Base-by-base conservation (phyloP, 2,797 vertebrate species). In the Gymnopithys bicolor region DNA sequence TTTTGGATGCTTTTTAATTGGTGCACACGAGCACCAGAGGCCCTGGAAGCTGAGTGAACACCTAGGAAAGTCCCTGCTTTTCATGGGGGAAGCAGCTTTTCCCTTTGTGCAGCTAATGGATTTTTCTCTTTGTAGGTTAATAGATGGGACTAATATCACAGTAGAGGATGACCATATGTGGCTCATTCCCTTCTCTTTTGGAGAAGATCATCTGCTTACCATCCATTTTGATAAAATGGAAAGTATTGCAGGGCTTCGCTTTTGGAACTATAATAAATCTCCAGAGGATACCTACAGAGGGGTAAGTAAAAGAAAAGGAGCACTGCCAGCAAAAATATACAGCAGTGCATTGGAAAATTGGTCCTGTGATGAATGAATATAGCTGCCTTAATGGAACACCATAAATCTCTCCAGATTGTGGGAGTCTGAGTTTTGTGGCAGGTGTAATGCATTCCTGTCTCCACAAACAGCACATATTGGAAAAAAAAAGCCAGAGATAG, bases 211-310 rank as follows among this genome's bases (percentile, higher is more conserved):
- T 97, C 97, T 98, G 63, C 95, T 99, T 89, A 98, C 94, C 21
- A 96, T 99, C 90, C 95, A 89, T 88, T 99, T 99, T 93, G 96
- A 94, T 96, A 97, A 98, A 91, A 84, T 93, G 10, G 98, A 99
- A 77, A 98, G 97, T 69, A 97, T 99, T 39, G 97, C 98, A 3
- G 99, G 99, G 64, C 98, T 99, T 89, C 98, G 99, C 41, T 97
- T 99, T 97, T 99, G 99, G 99, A 99, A 99, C 98, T 99, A 99
- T 97, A 99, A 99, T 98, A 99, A 99, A 97, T 99, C 99, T 83
- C 98, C 98, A 0, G 99, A 99, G 97, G 99, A 99, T 97, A 99
- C 99, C 9, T 99, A 99, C 95, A 98, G 99, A 98, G 99, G 99
- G 98, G 99, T 99, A 97, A 99, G 99, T 91, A 35, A 56, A 97